Conservation (phyloP, 1,140 invertebrate species). For the Drosophila simulans region DNA sequence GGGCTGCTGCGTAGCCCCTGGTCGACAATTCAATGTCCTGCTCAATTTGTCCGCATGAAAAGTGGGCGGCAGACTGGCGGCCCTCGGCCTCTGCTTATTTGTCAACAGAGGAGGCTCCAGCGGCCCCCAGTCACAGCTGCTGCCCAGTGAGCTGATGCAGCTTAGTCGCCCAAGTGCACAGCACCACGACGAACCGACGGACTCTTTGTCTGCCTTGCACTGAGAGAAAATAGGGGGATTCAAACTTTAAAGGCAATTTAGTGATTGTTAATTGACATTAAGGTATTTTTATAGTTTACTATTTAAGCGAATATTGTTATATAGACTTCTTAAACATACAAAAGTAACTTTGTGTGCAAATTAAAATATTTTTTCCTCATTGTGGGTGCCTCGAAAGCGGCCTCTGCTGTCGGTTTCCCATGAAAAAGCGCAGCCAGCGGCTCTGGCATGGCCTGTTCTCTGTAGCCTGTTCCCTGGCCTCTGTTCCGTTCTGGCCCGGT, state of each 20-base stretch:
- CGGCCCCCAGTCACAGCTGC: slow-evolving; percentile 40
- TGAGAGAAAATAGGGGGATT: background rate
- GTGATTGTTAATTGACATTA: background rate
- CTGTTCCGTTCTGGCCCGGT: slow-evolving; percentile 18
- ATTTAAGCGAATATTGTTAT: background rate
- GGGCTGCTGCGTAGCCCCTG: slow-evolving; percentile 60
- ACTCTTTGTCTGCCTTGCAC: slow-evolving; percentile 50
- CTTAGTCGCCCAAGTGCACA: slow-evolving; percentile 80
- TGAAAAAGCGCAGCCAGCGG: slow-evolving; percentile 76
- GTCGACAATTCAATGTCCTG: slow-evolving; percentile 82
- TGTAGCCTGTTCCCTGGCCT: slow-evolving; percentile 3
- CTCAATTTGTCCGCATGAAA: slow-evolving; percentile 79
- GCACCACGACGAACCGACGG: slow-evolving; percentile 38
- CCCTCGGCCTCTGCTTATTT: slow-evolving; percentile 46
- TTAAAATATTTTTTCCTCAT: slow-evolving; percentile 3
- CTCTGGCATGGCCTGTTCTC: slow-evolving; percentile 44
- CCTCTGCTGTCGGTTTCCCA: slow-evolving; percentile 16
- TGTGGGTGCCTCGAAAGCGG: slow-evolving; percentile 19
- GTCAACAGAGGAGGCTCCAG: slow-evolving; percentile 41
- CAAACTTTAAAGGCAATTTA: background rate
- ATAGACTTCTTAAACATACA: background rate
- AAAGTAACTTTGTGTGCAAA: background rate
- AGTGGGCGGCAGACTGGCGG: slow-evolving; percentile 43
- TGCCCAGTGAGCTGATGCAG: slow-evolving; percentile 68
- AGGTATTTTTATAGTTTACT: background rate